Percentiles rank a stretch among this genome's conserved stretches.
phyloP scores from a whole-genome alignment of 92 coral and sea anemone species.

The Galaxea fascicularis region DNA sequence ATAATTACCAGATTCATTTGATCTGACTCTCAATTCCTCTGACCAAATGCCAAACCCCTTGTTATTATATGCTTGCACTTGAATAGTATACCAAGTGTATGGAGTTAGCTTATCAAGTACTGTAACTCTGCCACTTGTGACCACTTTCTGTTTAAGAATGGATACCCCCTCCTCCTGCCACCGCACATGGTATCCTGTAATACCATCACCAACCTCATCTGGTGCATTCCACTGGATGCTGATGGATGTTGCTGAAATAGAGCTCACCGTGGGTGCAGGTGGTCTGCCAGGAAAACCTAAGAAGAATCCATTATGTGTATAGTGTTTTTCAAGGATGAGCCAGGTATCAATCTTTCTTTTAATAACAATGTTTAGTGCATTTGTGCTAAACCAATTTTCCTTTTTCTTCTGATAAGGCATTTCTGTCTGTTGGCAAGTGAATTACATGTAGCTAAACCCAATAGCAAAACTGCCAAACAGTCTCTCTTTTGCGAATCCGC shows the following conservation, averaged over 20 bases:
- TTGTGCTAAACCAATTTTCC: too few species aligned
- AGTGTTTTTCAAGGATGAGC: too few species aligned
- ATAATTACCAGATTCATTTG: conserved; percentile 14
- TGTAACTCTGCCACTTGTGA: background rate
- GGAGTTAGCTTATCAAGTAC: background rate
- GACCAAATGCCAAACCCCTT: conserved; percentile 21
- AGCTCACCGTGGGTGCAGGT: background rate
- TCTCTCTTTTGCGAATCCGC: too few species aligned
- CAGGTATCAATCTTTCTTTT: too few species aligned
- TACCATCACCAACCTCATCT: conserved; percentile 5
- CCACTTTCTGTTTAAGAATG: background rate
- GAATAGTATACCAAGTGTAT: conserved; percentile 1
- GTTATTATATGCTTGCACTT: conserved; percentile 2
- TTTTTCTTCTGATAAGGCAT: too few species aligned
- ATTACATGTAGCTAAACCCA: too few species aligned
- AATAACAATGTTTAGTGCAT: too few species aligned
- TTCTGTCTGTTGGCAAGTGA: too few species aligned
- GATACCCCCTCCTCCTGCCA: conserved; percentile 8
- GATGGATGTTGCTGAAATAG: background rate
- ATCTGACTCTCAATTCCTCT: background rate
- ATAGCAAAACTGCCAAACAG: too few species aligned
- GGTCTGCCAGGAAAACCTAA: conserved; percentile 35
- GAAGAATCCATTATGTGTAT: background rate
- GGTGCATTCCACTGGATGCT: conserved; percentile 22
- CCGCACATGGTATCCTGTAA: conserved; percentile 25